Conservation (phyloP, 2,113 vertebrate genomes). For the Sphyrna mokarran region DNA sequence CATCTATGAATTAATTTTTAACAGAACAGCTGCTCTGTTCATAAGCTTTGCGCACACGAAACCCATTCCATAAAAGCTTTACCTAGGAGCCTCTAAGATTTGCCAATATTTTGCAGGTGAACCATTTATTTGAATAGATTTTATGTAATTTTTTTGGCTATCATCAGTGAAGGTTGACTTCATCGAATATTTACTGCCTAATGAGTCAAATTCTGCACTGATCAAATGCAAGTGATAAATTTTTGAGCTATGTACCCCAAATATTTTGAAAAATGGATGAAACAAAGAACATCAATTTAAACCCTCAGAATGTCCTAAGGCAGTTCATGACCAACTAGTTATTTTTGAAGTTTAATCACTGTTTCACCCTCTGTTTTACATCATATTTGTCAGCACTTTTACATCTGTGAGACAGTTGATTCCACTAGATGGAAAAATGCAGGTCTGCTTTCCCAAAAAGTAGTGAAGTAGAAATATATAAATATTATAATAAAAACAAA, state of each 20-base stretch:
- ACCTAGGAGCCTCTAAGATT: background rate
- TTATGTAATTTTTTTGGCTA: background rate
- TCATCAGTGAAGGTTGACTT: background rate
- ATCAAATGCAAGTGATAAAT: background rate
- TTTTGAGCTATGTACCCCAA: background rate
- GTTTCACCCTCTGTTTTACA: background rate
- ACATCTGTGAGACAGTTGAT: background rate
- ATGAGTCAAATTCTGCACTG: background rate
- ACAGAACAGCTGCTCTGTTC: constrained; percentile 32
- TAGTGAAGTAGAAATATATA: background rate
- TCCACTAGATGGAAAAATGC: background rate
- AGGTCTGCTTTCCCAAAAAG: background rate
- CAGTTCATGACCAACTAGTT: background rate
- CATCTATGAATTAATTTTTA: constrained; percentile 35
- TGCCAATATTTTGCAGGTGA: background rate
- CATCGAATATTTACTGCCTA: background rate
- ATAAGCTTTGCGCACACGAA: constrained; percentile 23
- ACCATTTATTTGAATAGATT: background rate
- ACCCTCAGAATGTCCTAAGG: background rate
- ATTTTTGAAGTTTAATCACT: background rate
- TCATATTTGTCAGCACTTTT: background rate
- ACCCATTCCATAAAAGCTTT: background rate
- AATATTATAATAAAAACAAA: background rate
- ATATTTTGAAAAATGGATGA: background rate
- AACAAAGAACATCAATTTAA: background rate